phyloP scores from a whole-genome alignment of 2,888 invertebrate species.

The Punctoribates punctum region DNA sequence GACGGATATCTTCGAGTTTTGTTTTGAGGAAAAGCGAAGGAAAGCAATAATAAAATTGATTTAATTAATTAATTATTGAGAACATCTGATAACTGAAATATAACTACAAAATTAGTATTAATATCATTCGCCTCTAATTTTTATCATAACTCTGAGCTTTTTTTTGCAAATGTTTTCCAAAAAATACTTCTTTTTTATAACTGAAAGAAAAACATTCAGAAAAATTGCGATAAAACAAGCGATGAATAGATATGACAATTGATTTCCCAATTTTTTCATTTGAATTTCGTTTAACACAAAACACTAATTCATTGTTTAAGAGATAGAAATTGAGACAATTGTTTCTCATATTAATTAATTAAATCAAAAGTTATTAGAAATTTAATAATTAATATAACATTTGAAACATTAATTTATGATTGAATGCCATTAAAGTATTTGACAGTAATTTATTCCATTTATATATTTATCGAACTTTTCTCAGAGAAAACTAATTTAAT shows the following conservation, averaged over 20 bases:
- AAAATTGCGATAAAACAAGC: too few species aligned
- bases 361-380: neutral
- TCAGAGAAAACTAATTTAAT: neutral
- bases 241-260: too few species aligned
- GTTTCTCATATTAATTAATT: neutral
- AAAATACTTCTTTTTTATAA: neutral
- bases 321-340: neutral
- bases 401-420: neutral
- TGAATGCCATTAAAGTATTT: neutral
- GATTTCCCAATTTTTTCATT: too few species aligned
- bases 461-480: conserved; percentile 2
- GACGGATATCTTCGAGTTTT: neutral
- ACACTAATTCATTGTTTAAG: too few species aligned
- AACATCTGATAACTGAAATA: neutral
- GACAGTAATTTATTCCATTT: conserved; percentile 1
- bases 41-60: neutral
- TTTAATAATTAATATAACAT: neutral
- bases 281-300: too few species aligned
- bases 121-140: neutral
- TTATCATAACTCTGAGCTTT: neutral
- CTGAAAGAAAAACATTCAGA: too few species aligned
- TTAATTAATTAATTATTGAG: conserved; percentile 15
- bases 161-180: neutral
- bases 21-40: neutral
- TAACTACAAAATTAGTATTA: conserved; percentile 4